phyloP scores from a whole-genome alignment of 2,888 invertebrate genomes.

The Pollenia angustigena region DNA sequence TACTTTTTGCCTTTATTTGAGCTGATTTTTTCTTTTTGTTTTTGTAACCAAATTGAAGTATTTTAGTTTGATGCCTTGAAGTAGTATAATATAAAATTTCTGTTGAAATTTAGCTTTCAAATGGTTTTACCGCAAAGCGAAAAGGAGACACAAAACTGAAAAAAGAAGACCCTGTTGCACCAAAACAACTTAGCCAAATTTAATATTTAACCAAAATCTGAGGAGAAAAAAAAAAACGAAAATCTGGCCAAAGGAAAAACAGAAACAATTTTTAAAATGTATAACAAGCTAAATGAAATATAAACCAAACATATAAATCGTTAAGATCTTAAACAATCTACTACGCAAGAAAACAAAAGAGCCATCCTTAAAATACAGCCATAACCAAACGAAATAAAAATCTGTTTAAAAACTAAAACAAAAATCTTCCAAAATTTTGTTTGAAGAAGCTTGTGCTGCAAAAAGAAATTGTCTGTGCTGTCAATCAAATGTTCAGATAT shows the following conservation, averaged over 20 bases:
- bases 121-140: slow-evolving; percentile 66
- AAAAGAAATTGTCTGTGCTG: slow-evolving; percentile 77
- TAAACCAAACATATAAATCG: slow-evolving; percentile 56
- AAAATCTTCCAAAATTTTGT: slow-evolving; percentile 63
- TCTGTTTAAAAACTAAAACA: slow-evolving; percentile 47
- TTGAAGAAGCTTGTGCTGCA: slow-evolving; percentile 68
- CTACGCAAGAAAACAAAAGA: slow-evolving; percentile 54
- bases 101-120: slow-evolving; percentile 80
- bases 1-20: background rate
- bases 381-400: slow-evolving; percentile 17
- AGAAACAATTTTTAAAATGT: slow-evolving; percentile 55
- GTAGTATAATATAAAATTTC: slow-evolving; percentile 80
- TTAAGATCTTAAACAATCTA: slow-evolving; percentile 60
- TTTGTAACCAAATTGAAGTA: slow-evolving; percentile 35
- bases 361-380: slow-evolving; percentile 11
- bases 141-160: slow-evolving; percentile 12
- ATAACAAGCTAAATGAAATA: slow-evolving; percentile 72
- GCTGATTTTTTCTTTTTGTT: slow-evolving; percentile 30
- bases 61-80: slow-evolving; percentile 69
- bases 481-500: slow-evolving; percentile 83
- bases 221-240: slow-evolving; percentile 27
- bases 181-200: slow-evolving; percentile 60
- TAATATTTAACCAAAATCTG: slow-evolving; percentile 59
- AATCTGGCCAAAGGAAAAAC: slow-evolving; percentile 2
- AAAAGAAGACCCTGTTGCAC: slow-evolving; percentile 11